These are phyloP conservation scores for Cheiracanthium punctorium DNA, from an alignment of 2,888 invertebrate genomes.

Conservation along the genomic window DNA sequence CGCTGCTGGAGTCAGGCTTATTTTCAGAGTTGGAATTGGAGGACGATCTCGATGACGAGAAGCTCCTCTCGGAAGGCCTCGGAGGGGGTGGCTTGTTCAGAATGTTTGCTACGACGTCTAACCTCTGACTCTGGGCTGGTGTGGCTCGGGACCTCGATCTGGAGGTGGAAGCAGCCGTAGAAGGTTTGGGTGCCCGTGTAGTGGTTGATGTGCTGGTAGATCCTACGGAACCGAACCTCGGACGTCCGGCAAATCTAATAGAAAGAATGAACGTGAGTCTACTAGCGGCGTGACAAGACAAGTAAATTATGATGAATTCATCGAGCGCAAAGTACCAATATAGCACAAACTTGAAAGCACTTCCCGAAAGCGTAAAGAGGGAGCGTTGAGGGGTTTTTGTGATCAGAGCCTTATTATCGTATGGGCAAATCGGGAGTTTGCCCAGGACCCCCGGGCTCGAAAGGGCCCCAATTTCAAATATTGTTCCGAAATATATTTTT, in stretches of 20 bases:
- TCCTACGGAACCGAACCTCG: constrained; percentile 39
- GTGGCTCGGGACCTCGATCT: constrained; percentile 22
- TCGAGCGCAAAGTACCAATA: too few species aligned
- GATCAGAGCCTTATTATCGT: too few species aligned
- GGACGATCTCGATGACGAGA: constrained; percentile 16
- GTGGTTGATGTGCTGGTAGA: constrained; percentile 5
- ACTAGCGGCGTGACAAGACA: too few species aligned
- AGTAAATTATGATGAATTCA: too few species aligned
- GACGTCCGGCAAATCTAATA: constrained; percentile 29
- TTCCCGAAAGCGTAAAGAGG: too few species aligned
- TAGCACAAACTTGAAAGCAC: too few species aligned
- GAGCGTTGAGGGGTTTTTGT: too few species aligned
- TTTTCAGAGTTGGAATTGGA: constrained; percentile 3
- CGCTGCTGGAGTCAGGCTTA: background rate
- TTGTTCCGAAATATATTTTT: too few species aligned
- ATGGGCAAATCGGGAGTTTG: too few species aligned
- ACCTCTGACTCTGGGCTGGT: constrained; percentile 49
- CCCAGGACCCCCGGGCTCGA: too few species aligned
- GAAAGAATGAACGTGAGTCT: too few species aligned
- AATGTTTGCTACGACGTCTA: constrained; percentile 50
- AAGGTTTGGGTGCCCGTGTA: background rate
- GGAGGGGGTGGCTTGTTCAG: constrained; percentile 40
- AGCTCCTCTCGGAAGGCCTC: constrained; percentile 6
- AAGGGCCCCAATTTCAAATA: too few species aligned
- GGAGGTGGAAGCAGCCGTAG: constrained; percentile 5